Percentiles rank a stretch among this genome's conserved stretches.
Evolutionary conservation across 2,797 vertebrate genomes (phyloP).

Genomic region (Alectoris magna): DNA sequence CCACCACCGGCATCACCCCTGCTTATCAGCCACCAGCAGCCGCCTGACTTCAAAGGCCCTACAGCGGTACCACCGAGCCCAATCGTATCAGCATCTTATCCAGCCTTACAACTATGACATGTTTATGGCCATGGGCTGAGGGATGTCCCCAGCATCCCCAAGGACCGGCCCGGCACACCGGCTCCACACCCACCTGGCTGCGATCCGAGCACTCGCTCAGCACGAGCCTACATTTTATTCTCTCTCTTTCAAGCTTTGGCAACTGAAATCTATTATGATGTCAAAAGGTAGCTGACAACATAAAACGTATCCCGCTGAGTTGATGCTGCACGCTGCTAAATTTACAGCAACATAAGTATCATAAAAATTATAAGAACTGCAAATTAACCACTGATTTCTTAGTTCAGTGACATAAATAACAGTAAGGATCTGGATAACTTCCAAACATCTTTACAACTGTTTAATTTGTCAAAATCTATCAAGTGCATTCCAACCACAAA

Average conservation of each 20-base stretch:
- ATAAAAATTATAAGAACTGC: slow-evolving; percentile 80
- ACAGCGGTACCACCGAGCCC: rapidly evolving
- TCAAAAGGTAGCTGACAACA: slow-evolving; percentile 83
- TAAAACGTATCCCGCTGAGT: slow-evolving; percentile 78
- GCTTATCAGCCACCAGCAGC: neutral
- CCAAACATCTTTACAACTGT: slow-evolving; percentile 80
- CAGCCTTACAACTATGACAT: neutral
- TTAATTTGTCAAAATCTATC: slow-evolving; percentile 83
- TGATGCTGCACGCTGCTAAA: slow-evolving; percentile 73
- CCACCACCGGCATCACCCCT: neutral
- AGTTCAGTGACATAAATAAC: slow-evolving; percentile 80
- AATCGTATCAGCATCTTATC: neutral
- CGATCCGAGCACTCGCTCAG: slow-evolving; percentile 46
- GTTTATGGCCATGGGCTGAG: rapidly evolving
- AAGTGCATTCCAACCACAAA: slow-evolving; percentile 76
- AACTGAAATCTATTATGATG: slow-evolving; percentile 83
- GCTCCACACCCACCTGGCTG: slow-evolving; percentile 15
- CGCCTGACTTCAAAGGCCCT: neutral
- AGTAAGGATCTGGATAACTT: slow-evolving; percentile 78
- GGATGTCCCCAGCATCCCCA: rapidly evolving
- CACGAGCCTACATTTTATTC: slow-evolving; percentile 44
- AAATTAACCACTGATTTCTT: slow-evolving; percentile 80
- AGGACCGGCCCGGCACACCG: neutral
- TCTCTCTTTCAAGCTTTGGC: slow-evolving; percentile 72
- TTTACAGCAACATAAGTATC: slow-evolving; percentile 81